Percentiles rank a stretch among this genome's conserved stretches.
phyloP scores from a whole-genome alignment of 2,888 invertebrate genomes.

The Actias luna region DNA sequence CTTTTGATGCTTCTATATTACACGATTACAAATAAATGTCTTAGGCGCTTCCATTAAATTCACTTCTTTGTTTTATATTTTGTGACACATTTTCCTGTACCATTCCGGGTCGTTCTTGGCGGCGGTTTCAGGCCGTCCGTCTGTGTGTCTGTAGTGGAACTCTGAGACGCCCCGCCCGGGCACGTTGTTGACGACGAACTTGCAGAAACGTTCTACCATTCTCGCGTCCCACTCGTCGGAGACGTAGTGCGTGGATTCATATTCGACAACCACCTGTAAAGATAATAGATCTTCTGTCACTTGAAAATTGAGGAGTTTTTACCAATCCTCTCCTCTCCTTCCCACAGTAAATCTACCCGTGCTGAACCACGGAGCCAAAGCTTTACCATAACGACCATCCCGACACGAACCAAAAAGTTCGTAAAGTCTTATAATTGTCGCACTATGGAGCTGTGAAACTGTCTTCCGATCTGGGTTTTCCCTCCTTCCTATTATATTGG shows the following conservation, averaged over 20 bases:
- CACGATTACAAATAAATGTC: neutral
- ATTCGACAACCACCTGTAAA: slow-evolving; percentile 79
- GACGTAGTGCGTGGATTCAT: slow-evolving; percentile 83
- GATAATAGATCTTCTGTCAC: neutral
- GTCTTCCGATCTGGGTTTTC: too few relatives aligned
- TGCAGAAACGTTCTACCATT: slow-evolving; percentile 83
- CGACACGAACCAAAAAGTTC: too few relatives aligned
- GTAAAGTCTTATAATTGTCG: too few relatives aligned
- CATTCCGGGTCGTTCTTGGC: slow-evolving; percentile 78
- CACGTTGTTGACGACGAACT: slow-evolving; percentile 82
- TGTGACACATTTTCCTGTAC: slow-evolving; percentile 76
- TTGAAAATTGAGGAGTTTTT: too few relatives aligned
- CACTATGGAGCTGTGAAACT: too few relatives aligned
- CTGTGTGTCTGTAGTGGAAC: slow-evolving; percentile 85
- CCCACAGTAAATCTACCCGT: too few relatives aligned
- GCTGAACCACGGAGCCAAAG: too few relatives aligned
- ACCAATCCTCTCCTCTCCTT: too few relatives aligned
- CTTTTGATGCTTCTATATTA: neutral
- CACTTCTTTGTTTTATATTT: slow-evolving; percentile 44
- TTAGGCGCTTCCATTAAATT: too few relatives aligned
- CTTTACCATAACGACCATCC: too few relatives aligned
- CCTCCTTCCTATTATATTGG: too few relatives aligned
- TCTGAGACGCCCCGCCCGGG: slow-evolving; percentile 87
- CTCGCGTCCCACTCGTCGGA: slow-evolving; percentile 86
- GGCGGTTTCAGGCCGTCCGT: slow-evolving; percentile 75